phyloP scores from a whole-genome alignment of 1,140 invertebrate species.

The Drosophila bocqueti region DNA sequence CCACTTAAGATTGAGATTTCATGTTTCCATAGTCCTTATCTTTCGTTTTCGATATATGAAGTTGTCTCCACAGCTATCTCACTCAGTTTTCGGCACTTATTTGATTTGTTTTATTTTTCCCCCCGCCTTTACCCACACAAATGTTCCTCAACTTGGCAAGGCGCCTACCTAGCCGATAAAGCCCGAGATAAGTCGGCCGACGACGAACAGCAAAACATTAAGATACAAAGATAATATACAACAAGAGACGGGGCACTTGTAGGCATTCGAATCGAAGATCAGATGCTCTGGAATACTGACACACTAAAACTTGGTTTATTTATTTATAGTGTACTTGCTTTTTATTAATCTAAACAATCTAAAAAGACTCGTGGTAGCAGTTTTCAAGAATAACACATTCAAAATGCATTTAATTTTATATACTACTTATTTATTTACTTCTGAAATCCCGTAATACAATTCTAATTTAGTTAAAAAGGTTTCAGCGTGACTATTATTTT shows the following conservation, averaged over 20 bases:
- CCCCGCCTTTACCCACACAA: constrained; percentile 26
- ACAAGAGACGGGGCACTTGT: constrained; percentile 3
- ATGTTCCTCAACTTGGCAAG: constrained; percentile 33
- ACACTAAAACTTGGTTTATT: no score
- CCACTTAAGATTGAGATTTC: constrained; percentile 11
- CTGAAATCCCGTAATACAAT: no score
- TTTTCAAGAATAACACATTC: neutral
- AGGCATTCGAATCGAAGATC: neutral
- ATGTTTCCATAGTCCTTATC: constrained; percentile 6
- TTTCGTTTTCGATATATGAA: constrained; percentile 11
- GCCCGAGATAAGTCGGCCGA: constrained; percentile 48
- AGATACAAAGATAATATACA: constrained; percentile 60
- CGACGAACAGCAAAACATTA: constrained; percentile 63
- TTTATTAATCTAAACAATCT: neutral
- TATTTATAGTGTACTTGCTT: no score
- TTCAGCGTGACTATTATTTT: neutral
- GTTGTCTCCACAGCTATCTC: constrained; percentile 5
- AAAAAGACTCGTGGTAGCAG: neutral
- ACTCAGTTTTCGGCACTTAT: constrained; percentile 27
- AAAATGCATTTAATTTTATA: neutral
- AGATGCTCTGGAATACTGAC: neutral
- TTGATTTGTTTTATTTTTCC: constrained; percentile 32
- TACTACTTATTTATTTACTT: neutral
- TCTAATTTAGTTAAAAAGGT: neutral
- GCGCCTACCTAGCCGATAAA: constrained; percentile 65